Base-by-base conservation (phyloP, 2,797 vertebrate species). In the Coccyzus lansbergi region DNA sequence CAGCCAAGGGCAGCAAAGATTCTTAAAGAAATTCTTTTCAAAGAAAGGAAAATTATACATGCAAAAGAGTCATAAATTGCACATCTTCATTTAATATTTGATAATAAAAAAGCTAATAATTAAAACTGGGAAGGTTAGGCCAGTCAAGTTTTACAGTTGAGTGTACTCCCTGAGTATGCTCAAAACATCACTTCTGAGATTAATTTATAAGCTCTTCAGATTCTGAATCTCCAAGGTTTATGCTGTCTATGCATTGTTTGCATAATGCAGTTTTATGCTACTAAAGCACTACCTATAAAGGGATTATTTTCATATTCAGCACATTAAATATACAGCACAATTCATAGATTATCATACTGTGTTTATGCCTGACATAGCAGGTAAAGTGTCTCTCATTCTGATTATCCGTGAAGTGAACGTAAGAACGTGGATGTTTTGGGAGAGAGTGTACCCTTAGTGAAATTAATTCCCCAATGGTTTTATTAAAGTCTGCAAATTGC, bases 401-500 rank as follows among this genome's bases (percentile, higher is more conserved):
- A 97, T 97, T 94, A 96, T 95, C 96, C 74, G 8, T 12, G 92
- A 97, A 97, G 97, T 86, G 96, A 97, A 97, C 63, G 33, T 65
- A 96, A 95, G 94, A 95, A 93, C 15, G 14, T 10, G 77, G 88
- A 95, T 97, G 94, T 97, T 97, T 97, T 93, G 76, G 87, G 95
- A 97, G 93, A 92, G 74, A 96, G 88, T 75, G 88, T 95, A 86
- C 93, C 97, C 96, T 95, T 93, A 93, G 93, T 94, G 96, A 98
- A 98, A 98, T 97, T 97, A 98, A 97, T 97, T 98, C 97, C 98
- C 98, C 87, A 85, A 88, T 95, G 97, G 95, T 97, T 98, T 98
- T 97, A 97, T 97, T 97, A 97, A 98, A 97, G 96, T 96, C 96
- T 97, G 95, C 78, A 97, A 97, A 97, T 98, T 98, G 95, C 96